Conservation (phyloP, 2,888 invertebrate species). For the Myopa testacea region DNA sequence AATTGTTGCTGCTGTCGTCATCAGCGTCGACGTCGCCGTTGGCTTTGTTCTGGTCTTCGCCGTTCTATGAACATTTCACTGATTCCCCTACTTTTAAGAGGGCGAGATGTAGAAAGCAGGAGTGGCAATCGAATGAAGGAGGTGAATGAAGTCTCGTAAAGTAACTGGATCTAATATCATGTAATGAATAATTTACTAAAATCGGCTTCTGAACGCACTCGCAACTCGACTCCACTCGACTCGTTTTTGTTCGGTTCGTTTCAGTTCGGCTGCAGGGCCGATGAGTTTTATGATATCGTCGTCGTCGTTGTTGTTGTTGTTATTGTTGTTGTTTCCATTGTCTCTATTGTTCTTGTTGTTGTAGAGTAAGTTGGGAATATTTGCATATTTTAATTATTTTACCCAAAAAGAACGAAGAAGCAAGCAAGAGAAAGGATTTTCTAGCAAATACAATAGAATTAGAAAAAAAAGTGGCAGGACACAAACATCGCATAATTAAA, state of each 20-base stretch:
- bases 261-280: neutral
- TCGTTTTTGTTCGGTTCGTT: neutral
- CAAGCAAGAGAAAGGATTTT: neutral
- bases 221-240: no score
- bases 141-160: constrained; percentile 35
- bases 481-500: neutral
- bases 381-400: constrained; percentile 68
- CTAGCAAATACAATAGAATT: no score
- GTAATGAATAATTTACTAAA: constrained; percentile 66
- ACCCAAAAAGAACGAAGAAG: constrained; percentile 33
- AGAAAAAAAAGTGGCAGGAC: no score
- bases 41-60: neutral
- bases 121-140: no score
- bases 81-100: no score
- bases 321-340: neutral
- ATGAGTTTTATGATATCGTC: neutral
- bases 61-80: no score
- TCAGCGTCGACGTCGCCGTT: neutral
- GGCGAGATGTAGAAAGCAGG: no score
- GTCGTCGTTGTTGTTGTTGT: constrained; percentile 19
- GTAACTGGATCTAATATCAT: constrained; percentile 49
- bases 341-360: constrained; percentile 30
- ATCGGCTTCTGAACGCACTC: constrained; percentile 51
- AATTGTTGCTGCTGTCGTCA: neutral
- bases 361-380: constrained; percentile 59